phyloP scores from a whole-genome alignment of 2,888 invertebrate genomes.

The Limnephilus auricula region DNA sequence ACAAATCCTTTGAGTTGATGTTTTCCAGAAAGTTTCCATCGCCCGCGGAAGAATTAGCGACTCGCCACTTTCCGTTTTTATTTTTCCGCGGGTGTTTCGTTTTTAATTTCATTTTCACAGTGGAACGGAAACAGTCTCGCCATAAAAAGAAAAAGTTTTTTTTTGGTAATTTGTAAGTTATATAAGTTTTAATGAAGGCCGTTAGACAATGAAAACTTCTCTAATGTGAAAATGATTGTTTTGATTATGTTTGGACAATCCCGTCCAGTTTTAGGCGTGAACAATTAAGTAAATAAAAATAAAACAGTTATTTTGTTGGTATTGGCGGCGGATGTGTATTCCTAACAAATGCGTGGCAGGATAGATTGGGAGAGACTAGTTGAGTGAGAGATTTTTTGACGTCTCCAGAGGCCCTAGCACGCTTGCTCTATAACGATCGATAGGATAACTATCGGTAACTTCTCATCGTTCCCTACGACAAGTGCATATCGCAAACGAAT shows the following conservation, averaged over 20 bases:
- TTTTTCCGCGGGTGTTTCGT: conserved; percentile 41
- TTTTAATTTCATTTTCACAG: conserved; percentile 44
- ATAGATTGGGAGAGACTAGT: too few species aligned
- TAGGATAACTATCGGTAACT: too few species aligned
- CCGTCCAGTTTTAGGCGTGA: neutral
- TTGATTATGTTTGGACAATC: neutral
- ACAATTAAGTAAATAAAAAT: neutral
- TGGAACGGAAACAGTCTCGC: conserved; percentile 24
- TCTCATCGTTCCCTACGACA: too few species aligned
- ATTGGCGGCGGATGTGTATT: too few species aligned
- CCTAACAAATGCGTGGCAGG: too few species aligned
- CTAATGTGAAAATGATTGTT: conserved; percentile 30
- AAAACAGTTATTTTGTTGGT: too few species aligned
- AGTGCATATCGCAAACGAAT: too few species aligned
- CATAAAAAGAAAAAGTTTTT: conserved; percentile 4
- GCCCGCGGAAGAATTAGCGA: conserved; percentile 50
- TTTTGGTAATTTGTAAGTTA: neutral
- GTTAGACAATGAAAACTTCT: neutral
- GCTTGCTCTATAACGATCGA: too few species aligned
- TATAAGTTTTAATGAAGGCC: conserved; percentile 24
- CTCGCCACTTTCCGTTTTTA: conserved; percentile 48
- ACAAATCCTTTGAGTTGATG: conserved; percentile 58
- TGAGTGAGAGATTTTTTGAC: too few species aligned
- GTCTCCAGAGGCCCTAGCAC: too few species aligned
- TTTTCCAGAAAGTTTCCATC: conserved; percentile 28